Base-by-base conservation (phyloP, 2,113 vertebrate species). In the Cnemophilus loriae region DNA sequence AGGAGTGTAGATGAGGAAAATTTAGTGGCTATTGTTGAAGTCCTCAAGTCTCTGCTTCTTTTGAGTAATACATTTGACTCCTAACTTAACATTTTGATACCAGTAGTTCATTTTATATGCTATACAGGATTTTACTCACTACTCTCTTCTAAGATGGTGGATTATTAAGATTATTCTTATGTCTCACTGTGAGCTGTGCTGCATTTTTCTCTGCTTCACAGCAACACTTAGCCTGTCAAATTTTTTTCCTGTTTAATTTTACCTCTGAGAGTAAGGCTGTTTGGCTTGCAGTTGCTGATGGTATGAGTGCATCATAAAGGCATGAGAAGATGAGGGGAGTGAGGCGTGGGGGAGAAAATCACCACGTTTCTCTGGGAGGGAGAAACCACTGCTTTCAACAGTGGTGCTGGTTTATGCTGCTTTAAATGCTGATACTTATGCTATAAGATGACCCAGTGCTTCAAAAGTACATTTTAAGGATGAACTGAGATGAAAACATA, bases 181-280 rank as follows among this genome's bases (percentile, higher is more conserved):
- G 5, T 50, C 20, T 80, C 7, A 1, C 24, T 47, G 21, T 69
- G 53, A 92, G 14, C 37, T 73, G 10, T 77, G 73, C 50, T 70
- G 17, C 16, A 26, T 76, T 88, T 90, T 32, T 39, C 16, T 89
- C 37, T 84, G 80, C 86, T 84, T 93, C 57, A n/a, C 9, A 73
- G 55, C n/a, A 80, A 5, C 32, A 65, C 67, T 55, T 55, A 73
- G 4, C 35, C 26, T 67, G 24, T 64, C 47, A 33, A 41, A 37
- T 16, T 10, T 70, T 89, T 86, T 86, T 20, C 27, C 44, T 65
- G 50, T 57, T 89, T 77, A 74, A 84, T 92, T 84, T 84, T 89
- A 46, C 76, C 30, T 73, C 63, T 46, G 89, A 84, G 84, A 57
- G 19, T 57, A 76, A 7, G 6, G 22, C n/a, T 89, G 35, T 67